These are phyloP conservation scores for Drosophila simulans DNA, from an alignment of 1,140 invertebrate species.

Conservation along the genomic window DNA sequence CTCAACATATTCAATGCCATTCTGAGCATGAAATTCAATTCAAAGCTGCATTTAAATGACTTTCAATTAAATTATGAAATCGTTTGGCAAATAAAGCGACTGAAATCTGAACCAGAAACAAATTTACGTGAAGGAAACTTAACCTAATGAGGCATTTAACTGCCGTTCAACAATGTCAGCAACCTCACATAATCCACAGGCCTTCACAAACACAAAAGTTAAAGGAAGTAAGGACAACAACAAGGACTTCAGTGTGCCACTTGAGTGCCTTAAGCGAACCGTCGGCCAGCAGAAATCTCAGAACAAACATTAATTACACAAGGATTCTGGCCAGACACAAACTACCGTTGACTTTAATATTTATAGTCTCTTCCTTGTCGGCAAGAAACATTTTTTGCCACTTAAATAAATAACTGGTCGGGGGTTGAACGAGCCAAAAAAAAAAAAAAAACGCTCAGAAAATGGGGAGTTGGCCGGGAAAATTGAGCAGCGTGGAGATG, in stretches of 20 bases:
- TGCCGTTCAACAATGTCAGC: conserved; percentile 68
- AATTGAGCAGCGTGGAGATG: conserved; percentile 24
- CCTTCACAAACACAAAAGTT: conserved; percentile 24
- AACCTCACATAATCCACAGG: conserved; percentile 61
- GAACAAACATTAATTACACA: conserved; percentile 74
- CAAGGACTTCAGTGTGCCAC: conserved; percentile 58
- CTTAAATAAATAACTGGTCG: conserved; percentile 72
- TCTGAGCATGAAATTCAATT: neutral
- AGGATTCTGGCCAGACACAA: conserved; percentile 63
- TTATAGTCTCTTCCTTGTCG: conserved; percentile 55
- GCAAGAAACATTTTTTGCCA: conserved; percentile 54
- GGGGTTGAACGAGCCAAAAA: no score
- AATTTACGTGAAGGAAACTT: conserved; percentile 42
- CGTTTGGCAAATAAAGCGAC: conserved; percentile 10
- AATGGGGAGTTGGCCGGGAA: conserved; percentile 2
- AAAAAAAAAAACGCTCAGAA: neutral
- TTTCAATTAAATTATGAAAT: conserved; percentile 24
- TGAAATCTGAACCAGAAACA: conserved; percentile 16
- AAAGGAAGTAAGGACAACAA: conserved; percentile 19
- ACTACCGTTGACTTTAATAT: conserved; percentile 76
- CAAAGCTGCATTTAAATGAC: neutral
- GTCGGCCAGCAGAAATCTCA: conserved; percentile 52
- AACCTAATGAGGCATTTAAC: conserved; percentile 67
- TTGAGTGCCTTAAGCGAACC: conserved; percentile 56
- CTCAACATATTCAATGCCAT: no score